Evolutionary conservation across 2,113 vertebrate species (phyloP).

Genomic region (Dipodomys spectabilis): DNA sequence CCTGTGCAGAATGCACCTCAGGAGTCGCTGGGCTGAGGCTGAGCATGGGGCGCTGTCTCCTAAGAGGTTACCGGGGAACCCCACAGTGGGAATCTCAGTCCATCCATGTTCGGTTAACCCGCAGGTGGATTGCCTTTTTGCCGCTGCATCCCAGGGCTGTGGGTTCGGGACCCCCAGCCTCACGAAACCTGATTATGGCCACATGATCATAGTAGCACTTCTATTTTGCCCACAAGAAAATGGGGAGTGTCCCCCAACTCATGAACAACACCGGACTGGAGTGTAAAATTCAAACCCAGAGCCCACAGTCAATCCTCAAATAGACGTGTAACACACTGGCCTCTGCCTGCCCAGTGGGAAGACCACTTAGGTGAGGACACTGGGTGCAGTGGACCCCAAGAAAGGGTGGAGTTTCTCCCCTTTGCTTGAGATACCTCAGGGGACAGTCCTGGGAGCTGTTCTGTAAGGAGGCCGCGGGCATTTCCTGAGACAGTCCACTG

Average conservation of each 20-base stretch:
- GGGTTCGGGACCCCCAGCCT: too few relatives aligned
- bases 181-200: too few relatives aligned
- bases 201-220: background rate
- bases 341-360: background rate
- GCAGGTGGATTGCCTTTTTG: too few relatives aligned
- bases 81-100: too few relatives aligned
- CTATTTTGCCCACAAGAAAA: background rate
- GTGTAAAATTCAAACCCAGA: background rate
- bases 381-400: background rate
- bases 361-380: background rate
- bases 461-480: background rate
- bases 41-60: background rate
- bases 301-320: background rate
- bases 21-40: background rate
- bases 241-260: background rate
- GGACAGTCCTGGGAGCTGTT: fast-evolving
- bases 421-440: background rate
- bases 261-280: background rate
- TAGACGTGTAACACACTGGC: background rate
- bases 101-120: too few relatives aligned
- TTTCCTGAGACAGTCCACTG: background rate
- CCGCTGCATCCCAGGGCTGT: too few relatives aligned
- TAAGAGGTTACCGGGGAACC: too few relatives aligned
- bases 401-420: background rate
- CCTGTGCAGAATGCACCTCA: background rate